phyloP scores from a whole-genome alignment of 2,113 vertebrate genomes.

The Abramis brama region DNA sequence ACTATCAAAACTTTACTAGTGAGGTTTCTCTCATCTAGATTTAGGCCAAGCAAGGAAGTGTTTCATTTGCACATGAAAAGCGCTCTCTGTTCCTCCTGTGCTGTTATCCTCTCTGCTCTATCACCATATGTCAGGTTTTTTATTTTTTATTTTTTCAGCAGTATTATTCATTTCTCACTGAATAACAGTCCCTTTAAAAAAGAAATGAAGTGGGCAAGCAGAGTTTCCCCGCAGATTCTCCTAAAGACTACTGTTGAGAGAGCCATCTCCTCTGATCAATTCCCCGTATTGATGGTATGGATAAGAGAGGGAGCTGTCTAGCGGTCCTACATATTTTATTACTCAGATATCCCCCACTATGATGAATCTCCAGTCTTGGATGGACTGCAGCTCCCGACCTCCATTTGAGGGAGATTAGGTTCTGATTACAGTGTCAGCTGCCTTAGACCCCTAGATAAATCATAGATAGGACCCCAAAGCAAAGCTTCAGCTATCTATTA shows the following conservation, averaged over 20 bases:
- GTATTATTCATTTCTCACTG: background rate
- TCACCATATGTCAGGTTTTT: background rate
- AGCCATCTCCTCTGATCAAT: constrained; percentile 41
- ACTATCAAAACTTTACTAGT: background rate
- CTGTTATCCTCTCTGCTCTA: constrained; percentile 14
- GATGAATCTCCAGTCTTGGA: constrained; percentile 72
- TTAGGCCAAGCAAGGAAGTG: constrained; percentile 5
- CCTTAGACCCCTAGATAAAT: constrained; percentile 75
- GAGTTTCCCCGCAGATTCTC: background rate
- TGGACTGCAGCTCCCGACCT: constrained; percentile 69
- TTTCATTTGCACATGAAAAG: constrained; percentile 17
- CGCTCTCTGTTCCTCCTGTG: background rate
- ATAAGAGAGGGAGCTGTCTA: constrained; percentile 56
- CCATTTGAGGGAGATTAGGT: constrained; percentile 77
- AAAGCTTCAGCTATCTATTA: constrained; percentile 68
- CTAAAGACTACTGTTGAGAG: background rate
- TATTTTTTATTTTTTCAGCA: background rate
- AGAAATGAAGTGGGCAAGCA: constrained; percentile 12
- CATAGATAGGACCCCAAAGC: constrained; percentile 69
- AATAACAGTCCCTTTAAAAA: constrained; percentile 17
- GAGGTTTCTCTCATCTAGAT: background rate
- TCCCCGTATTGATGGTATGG: constrained; percentile 45
- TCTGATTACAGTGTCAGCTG: constrained; percentile 76
- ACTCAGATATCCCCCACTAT: constrained; percentile 69
- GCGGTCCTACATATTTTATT: constrained; percentile 67